These are phyloP conservation scores for Zeugodacus cucurbitae DNA, from an alignment of 1,140 invertebrate genomes.

Conservation along the genomic window DNA sequence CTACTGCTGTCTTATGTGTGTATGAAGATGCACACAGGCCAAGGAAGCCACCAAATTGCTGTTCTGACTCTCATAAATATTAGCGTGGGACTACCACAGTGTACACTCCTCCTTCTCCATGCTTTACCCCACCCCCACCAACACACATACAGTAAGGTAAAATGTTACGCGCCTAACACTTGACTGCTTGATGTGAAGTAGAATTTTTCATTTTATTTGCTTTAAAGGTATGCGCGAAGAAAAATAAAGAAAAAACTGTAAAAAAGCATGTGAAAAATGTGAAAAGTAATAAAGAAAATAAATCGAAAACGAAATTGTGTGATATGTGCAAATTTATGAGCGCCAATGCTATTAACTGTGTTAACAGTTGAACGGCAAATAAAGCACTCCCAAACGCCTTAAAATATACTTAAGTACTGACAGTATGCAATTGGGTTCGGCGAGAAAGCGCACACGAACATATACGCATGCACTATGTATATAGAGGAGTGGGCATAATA, in stretches of 20 bases:
- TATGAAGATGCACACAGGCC: not conserved
- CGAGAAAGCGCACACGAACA: not conserved
- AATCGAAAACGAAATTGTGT: slow-evolving; percentile 15
- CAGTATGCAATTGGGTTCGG: not conserved
- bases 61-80: slow-evolving; percentile 18
- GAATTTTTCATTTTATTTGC: not conserved
- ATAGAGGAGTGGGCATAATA: not conserved
- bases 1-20: not conserved
- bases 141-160: not conserved
- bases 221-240: no score
- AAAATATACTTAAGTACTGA: slow-evolving; percentile 20
- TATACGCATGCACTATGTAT: not conserved
- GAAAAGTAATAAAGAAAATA: slow-evolving; percentile 8
- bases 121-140: not conserved
- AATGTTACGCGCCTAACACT: not conserved
- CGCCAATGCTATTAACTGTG: slow-evolving; percentile 30
- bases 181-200: not conserved
- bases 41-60: slow-evolving; percentile 3
- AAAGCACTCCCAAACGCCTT: slow-evolving; percentile 32
- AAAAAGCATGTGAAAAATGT: not conserved
- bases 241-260: not conserved
- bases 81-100: not conserved
- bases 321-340: slow-evolving; percentile 15
- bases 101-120: not conserved
- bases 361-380: slow-evolving; percentile 17